These are phyloP conservation scores for Neofelis nebulosa DNA, from an alignment of 2,113 vertebrate species.

Conservation along the genomic window DNA sequence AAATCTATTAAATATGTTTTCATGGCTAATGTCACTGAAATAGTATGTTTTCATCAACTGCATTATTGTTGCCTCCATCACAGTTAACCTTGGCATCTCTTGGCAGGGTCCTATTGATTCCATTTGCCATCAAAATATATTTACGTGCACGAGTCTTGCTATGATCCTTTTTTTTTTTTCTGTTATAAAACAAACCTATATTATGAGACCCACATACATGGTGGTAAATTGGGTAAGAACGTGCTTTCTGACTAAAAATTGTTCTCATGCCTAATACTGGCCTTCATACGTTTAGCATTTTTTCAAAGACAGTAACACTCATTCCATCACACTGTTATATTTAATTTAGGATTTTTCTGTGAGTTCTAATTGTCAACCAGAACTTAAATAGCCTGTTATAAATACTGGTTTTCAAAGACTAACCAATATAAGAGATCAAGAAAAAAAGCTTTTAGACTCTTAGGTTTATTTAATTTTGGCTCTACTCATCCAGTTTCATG, in stretches of 20 bases:
- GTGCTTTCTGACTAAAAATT: background rate
- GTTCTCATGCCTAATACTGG: background rate
- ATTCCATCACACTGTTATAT: background rate
- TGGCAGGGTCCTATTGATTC: conserved; percentile 55
- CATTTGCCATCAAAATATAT: conserved; percentile 51
- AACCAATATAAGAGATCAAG: conserved; percentile 47
- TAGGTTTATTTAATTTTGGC: conserved; percentile 66
- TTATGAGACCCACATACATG: background rate
- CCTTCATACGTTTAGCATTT: background rate
- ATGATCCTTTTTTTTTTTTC: conserved; percentile 8
- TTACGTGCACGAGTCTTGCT: background rate
- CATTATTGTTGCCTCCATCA: conserved; percentile 30
- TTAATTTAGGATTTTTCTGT: conserved; percentile 42
- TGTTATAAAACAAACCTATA: background rate
- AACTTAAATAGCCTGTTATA: conserved; percentile 28
- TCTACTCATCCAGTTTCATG: conserved; percentile 34
- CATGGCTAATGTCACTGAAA: conserved; percentile 44
- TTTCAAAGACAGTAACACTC: conserved; percentile 23
- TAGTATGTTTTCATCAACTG: conserved; percentile 30
- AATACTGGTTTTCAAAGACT: conserved; percentile 63
- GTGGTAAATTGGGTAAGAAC: conserved; percentile 35
- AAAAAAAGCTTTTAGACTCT: conserved; percentile 43
- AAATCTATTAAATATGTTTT: conserved; percentile 53
- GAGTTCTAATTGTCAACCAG: conserved; percentile 38
- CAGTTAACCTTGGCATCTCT: conserved; percentile 62